Conservation (phyloP, 2,797 vertebrate genomes). For the Siniperca obscura region DNA sequence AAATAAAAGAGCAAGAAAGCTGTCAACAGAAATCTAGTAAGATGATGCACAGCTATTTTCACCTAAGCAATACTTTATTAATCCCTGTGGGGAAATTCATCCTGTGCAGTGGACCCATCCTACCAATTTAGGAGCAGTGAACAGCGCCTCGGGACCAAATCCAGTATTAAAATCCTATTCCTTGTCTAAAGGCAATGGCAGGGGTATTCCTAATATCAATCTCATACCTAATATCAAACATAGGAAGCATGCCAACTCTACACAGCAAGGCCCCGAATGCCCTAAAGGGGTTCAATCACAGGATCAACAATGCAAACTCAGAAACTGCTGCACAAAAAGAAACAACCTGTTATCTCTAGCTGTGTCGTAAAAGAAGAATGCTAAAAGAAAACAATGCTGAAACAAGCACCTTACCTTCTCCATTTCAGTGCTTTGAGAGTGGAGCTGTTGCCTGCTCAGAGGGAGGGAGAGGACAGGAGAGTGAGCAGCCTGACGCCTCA, state of each 20-base stretch:
- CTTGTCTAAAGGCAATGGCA: slow-evolving; percentile 7
- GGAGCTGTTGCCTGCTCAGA: slow-evolving; percentile 59
- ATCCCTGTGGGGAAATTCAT: slow-evolving; percentile 21
- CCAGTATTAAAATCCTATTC: slow-evolving; percentile 32
- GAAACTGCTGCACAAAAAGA: slow-evolving; percentile 51
- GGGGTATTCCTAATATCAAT: slow-evolving; percentile 22
- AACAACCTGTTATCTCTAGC: slow-evolving; percentile 20
- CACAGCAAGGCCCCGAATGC: slow-evolving; percentile 28
- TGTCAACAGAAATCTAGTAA: slow-evolving; percentile 18
- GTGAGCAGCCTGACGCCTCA: slow-evolving; percentile 69
- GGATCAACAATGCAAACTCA: slow-evolving; percentile 24
- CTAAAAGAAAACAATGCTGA: slow-evolving; percentile 32
- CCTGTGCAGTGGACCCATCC: slow-evolving; percentile 21
- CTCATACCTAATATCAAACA: not conserved
- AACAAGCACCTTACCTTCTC: slow-evolving; percentile 79
- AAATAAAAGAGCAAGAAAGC: slow-evolving; percentile 29
- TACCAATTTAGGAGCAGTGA: slow-evolving; percentile 32
- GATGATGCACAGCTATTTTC: slow-evolving; percentile 20
- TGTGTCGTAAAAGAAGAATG: slow-evolving; percentile 25
- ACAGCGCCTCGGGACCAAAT: slow-evolving; percentile 18
- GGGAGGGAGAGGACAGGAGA: slow-evolving; percentile 58
- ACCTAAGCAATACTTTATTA: slow-evolving; percentile 32
- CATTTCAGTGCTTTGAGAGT: slow-evolving; percentile 72
- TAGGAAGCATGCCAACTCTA: slow-evolving; percentile 21
- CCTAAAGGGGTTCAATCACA: slow-evolving; percentile 31